Evolutionary conservation across 2,888 invertebrate species (phyloP), one percentile per base, ranked within the genome.

Genomic region (Asteroscopus sphinx): DNA sequence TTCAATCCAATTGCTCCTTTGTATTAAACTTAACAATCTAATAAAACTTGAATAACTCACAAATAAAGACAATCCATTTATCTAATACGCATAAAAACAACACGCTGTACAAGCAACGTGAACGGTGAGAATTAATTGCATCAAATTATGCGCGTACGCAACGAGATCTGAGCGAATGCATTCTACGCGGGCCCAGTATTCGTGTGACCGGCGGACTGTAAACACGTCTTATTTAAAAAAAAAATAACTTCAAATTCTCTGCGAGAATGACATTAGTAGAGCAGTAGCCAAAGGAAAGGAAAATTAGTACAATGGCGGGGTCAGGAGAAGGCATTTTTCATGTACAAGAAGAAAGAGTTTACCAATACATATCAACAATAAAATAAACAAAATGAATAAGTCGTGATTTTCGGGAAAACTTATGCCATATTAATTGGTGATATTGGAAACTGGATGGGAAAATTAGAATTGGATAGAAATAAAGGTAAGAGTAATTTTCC

Each of bases 141-240:
- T 68, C 55, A 55, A 77, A 74, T 62, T 69, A 68, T 67, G 80
- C 76, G 73, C 68, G 39, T 33, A 53, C 75, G 73, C 73, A 66
- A 55, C 48, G 45, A 55, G 54, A 61, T 71, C 62, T 52, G n/a
- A 62, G 64, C 62, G 60, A 70, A 53, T 68, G 64, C 63, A 47
- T 30, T 54, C 62, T 15, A 21, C 35, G 40, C 49, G 52, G 15
- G 26, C 56, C 61, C 46, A 75, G 75, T 75, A 12, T 30, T 55
- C 41, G 45, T 46, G 53, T 16, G 35, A 63, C 65, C 32, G 28
- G 28, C 37, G 16, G 0, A 0, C 32, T 17, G 56, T 49, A 7
- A 35, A 46, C 46, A 69, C 64, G 67, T 66, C 6, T 25, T 9
- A 6, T 6, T 28, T 2, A 44, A 7, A 48, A 12, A 48, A 12